Evolutionary conservation across 2,888 invertebrate genomes (phyloP).

Genomic region (Megamerina dolium): DNA sequence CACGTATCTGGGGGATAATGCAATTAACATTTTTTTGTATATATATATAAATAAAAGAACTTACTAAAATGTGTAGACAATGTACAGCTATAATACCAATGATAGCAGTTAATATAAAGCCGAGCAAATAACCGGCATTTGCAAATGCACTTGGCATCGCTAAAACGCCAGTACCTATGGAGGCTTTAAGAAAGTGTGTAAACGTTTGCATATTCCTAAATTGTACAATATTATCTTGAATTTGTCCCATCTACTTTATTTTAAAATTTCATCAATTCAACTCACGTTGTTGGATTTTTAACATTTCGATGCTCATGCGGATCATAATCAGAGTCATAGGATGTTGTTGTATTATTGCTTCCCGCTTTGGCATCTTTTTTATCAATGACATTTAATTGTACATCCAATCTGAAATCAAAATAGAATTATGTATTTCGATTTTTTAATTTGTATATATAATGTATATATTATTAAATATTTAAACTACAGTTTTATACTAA

Average conservation of each 20-base stretch:
- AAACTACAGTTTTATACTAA: too few relatives aligned
- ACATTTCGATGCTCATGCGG: slow-evolving; percentile 72
- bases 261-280: too few relatives aligned
- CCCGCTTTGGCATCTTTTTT: too few relatives aligned
- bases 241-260: too few relatives aligned
- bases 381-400: background rate
- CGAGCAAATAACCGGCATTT: slow-evolving; percentile 85
- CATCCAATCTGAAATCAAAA: background rate
- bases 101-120: slow-evolving; percentile 71
- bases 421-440: too few relatives aligned
- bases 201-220: slow-evolving; percentile 81
- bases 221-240: too few relatives aligned
- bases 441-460: too few relatives aligned
- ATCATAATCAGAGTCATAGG: slow-evolving; percentile 60
- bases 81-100: slow-evolving; percentile 90
- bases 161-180: slow-evolving; percentile 91
- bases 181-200: slow-evolving; percentile 90
- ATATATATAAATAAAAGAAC: slow-evolving; percentile 3
- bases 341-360: too few relatives aligned
- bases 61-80: slow-evolving; percentile 87
- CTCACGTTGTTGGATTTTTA: slow-evolving; percentile 68
- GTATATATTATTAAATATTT: too few relatives aligned
- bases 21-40: background rate
- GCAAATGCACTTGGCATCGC: slow-evolving; percentile 86
- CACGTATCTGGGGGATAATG: slow-evolving; percentile 29